Base-by-base conservation (phyloP, 2,797 vertebrate genomes). In the Lagocephalus sceleratus region DNA sequence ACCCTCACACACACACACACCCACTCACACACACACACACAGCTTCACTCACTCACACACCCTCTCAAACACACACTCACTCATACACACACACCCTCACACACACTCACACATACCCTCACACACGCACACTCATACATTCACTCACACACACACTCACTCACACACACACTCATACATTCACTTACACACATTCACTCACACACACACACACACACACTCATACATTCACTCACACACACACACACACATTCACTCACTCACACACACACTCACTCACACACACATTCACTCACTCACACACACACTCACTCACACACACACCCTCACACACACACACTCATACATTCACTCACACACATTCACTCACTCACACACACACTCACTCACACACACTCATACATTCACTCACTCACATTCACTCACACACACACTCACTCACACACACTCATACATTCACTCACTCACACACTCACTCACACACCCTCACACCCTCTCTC, bases 91-190 rank as follows among this genome's bases (percentile, higher is more conserved):
- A 55, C 42, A n/a, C 23, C n/a, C 16, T n/a, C 38, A 39, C 38
- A 16, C 38, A 39, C 35, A 39, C 35, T 14, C 35, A 39, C 35
- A 39, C 35, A 39, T n/a, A 25, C 32, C 5, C 38, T 42, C 42
- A 44, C 44, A 61, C 60, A 55, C 40, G 45, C 38, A 43, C 54
- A 50, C 25, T 52, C 42, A n/a, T 21, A 19, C 16, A n/a, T n/a
- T n/a, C n/a, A n/a, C n/a, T n/a, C n/a, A n/a, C n/a, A n/a, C n/a
- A n/a, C n/a, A n/a, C n/a, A n/a, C n/a, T n/a, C n/a, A n/a, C n/a
- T n/a, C 38, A 39, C 38, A 39, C 38, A 16, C 38, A 39, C 35
- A 39, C 35, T 14, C 35, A 39, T 12, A 39, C 35, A 39, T 5
- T 10, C 5, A n/a, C 38, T 42, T 43, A 44, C 44, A 61, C 60